Evolutionary conservation across 2,888 invertebrate species (phyloP), one percentile per base, ranked within the genome.

Genomic region (Macrosiphum euphorbiae): DNA sequence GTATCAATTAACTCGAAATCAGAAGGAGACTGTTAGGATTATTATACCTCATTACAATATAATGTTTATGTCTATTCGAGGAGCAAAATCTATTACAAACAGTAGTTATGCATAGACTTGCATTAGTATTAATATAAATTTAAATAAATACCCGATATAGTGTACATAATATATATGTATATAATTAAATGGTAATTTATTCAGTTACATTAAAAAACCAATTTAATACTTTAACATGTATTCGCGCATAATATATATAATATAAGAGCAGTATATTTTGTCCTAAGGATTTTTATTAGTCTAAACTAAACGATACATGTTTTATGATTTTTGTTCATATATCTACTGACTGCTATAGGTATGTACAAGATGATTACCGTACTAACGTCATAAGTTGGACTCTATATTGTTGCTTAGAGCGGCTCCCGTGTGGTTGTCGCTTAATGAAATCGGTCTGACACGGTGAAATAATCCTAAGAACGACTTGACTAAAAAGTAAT

Each of bases 101-200:
- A 35, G 78, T 78, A 78, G 78, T 35, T 78, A 78, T 35, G 20
- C 35, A 78, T 35, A 78, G 16, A 78, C 35, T 78, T 78, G 78
- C 20, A 78, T 78, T 78, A 78, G 78, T 67, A 67, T 67, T 67
- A n/a, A 67, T 67, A 67, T 16, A 78, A 78, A 78, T 78, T 78
- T 78, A 78, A 78, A 78, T 78, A 78, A 78, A 78, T 78, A 78
- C 35, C 20, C 78, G n/a, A 67, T 47, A 10, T 52, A 3, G 35
- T 35, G 35, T 78, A 20, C 35, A 8, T 35, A n/a, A n/a, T n/a
- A n/a, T n/a, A n/a, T n/a, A n/a, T n/a, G n/a, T n/a, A 44, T 44
- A 35, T 78, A 78, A 78, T 78, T 78, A 35, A 78, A 78, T 78
- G 78, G 35, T 35, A 78, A 78, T 78, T 78, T 78, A 78, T 78